A percentile compares a stretch with the other conserved stretches of the same genome.
These are phyloP conservation scores for Aricia artaxerxes DNA, from an alignment of 2,888 invertebrate genomes.

Conservation along the genomic window DNA sequence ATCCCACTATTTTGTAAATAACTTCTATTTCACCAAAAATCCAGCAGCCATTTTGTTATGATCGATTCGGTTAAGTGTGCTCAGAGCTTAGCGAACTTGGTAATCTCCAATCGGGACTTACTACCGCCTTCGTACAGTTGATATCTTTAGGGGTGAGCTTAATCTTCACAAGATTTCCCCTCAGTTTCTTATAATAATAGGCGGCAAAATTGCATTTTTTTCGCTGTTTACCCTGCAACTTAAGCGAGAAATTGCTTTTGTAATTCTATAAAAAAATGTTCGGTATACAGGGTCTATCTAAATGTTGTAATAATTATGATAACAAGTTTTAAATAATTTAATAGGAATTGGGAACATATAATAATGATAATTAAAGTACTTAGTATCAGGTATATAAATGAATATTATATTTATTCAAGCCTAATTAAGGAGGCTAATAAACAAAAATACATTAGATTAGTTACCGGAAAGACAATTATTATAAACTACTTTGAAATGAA, in stretches of 20 bases:
- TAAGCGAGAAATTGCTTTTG: background rate
- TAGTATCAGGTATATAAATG: too few relatives aligned
- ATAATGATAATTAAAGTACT: too few relatives aligned
- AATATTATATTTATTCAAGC: too few relatives aligned
- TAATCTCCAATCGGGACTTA: slow-evolving; percentile 60
- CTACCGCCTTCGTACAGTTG: slow-evolving; percentile 54
- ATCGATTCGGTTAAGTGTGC: slow-evolving; percentile 43
- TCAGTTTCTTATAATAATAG: slow-evolving; percentile 56
- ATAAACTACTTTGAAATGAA: too few relatives aligned
- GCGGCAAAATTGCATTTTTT: background rate
- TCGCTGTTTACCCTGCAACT: background rate
- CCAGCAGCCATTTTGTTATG: slow-evolving; percentile 21
- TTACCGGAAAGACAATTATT: too few relatives aligned
- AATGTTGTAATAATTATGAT: background rate
- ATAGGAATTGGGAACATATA: background rate
- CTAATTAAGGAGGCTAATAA: too few relatives aligned
- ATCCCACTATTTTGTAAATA: background rate
- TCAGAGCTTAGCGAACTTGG: slow-evolving; percentile 56
- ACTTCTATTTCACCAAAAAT: background rate
- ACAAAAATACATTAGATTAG: too few relatives aligned
- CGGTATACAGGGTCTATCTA: background rate
- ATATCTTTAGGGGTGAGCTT: slow-evolving; percentile 47
- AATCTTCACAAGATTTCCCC: slow-evolving; percentile 59
- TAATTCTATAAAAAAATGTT: background rate
- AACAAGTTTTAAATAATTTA: background rate